These are phyloP conservation scores for Thaumatotibia leucotreta DNA, from an alignment of 1,140 invertebrate species.

Conservation along the genomic window DNA sequence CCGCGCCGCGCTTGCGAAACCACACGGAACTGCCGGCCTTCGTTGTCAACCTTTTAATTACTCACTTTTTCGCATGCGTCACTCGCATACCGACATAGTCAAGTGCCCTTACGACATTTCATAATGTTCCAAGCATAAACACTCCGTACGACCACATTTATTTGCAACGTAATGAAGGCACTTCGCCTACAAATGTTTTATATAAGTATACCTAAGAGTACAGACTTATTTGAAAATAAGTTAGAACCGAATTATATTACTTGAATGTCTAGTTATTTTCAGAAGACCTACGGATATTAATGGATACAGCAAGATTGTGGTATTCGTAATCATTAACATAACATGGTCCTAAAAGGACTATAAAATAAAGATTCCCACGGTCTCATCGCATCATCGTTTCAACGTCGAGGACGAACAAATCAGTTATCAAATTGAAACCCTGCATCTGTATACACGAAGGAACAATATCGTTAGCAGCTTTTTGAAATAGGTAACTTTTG, in stretches of 20 bases:
- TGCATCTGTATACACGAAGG: neutral
- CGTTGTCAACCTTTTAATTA: slow-evolving; percentile 65
- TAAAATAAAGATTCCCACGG: neutral
- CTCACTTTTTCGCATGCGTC: slow-evolving; percentile 39
- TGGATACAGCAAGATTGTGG: neutral
- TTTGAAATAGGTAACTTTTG: neutral
- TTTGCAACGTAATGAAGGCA: neutral
- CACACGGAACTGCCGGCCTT: slow-evolving; percentile 63
- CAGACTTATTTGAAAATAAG: neutral
- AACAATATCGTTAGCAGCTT: neutral
- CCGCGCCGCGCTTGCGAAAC: slow-evolving; percentile 49
- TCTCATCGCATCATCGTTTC: neutral
- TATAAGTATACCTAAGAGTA: too few relatives aligned
- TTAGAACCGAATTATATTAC: neutral
- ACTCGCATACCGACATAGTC: slow-evolving; percentile 15
- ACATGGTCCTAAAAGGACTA: neutral
- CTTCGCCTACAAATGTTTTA: neutral
- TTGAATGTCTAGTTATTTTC: neutral
- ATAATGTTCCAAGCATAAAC: neutral
- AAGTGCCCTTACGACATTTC: slow-evolving; percentile 1
- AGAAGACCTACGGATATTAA: neutral
- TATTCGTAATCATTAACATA: neutral
- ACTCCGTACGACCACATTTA: neutral
- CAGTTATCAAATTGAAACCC: neutral
- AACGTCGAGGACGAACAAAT: neutral